These are phyloP conservation scores for Baronia brevicornis DNA, from an alignment of 2,888 invertebrate species.

Conservation along the genomic window DNA sequence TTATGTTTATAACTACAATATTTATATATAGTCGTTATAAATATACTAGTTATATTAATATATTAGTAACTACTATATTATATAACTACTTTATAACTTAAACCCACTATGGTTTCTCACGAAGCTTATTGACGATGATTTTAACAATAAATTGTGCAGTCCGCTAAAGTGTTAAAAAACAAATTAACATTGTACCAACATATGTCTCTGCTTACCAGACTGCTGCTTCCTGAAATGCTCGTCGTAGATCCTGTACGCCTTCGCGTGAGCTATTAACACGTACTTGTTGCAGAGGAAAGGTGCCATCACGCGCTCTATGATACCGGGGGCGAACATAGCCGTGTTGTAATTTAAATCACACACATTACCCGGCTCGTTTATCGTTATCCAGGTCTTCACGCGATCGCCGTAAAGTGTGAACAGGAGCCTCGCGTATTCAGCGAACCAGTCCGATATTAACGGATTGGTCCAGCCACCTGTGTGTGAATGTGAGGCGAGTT, in stretches of 20 bases:
- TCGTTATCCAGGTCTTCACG: conserved; percentile 75
- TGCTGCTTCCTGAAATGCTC: conserved; percentile 3
- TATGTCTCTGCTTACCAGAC: conserved; percentile 8
- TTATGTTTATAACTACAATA: no score
- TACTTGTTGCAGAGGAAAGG: conserved; percentile 10
- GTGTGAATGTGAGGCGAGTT: no score
- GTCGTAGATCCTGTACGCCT: conserved; percentile 11
- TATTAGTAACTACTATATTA: no score
- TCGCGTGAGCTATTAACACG: conserved; percentile 11
- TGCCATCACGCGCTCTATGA: conserved; percentile 14
- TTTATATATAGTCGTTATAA: no score
- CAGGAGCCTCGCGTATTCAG: conserved; percentile 26
- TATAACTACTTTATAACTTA: no score
- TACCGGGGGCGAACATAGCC: conserved; percentile 36
- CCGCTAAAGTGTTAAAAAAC: conserved; percentile 78
- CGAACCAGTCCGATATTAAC: conserved; percentile 43
- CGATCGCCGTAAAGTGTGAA: conserved; percentile 74
- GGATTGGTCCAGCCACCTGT: conserved; percentile 78
- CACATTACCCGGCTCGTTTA: conserved; percentile 69
- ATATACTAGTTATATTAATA: no score
- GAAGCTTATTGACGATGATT: no score
- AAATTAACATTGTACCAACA: no score
- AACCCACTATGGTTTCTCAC: no score
- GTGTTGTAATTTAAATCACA: conserved; percentile 47
- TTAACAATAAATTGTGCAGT: no score